These are phyloP conservation scores for Pycnonotus jocosus DNA, from an alignment of 2,113 vertebrate genomes.

Conservation along the genomic window DNA sequence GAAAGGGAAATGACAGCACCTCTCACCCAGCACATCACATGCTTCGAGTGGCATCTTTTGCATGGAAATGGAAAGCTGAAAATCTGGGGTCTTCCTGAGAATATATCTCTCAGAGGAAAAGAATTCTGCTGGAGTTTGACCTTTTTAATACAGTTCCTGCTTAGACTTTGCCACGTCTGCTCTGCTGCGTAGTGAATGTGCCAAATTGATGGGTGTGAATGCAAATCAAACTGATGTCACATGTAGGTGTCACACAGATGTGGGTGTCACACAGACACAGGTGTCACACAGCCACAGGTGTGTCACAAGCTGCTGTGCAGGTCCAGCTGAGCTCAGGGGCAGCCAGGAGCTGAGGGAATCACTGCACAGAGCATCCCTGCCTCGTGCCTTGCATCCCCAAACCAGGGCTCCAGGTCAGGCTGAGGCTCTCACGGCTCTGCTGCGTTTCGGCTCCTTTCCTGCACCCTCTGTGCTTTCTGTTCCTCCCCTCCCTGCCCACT, in stretches of 20 bases:
- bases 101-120: neutral
- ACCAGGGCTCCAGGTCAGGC: neutral
- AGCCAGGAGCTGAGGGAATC: neutral
- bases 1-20: neutral
- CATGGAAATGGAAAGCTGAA: neutral
- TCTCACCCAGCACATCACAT: neutral
- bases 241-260: rapidly evolving
- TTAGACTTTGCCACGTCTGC: neutral
- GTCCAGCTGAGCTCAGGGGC: neutral
- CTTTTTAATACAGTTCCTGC: neutral
- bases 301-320: neutral
- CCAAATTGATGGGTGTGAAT: neutral
- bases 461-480: neutral
- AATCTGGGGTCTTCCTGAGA: neutral
- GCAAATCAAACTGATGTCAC: rapidly evolving
- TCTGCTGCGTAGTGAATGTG: rapidly evolving
- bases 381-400: neutral
- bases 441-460: neutral
- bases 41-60: neutral
- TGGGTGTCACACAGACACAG: neutral
- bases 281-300: too few species aligned
- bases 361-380: neutral
- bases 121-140: neutral
- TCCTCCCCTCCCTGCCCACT: neutral
- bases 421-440: neutral